These are phyloP conservation scores for Myzus persicae DNA, from an alignment of 1,140 invertebrate species.

Conservation along the genomic window DNA sequence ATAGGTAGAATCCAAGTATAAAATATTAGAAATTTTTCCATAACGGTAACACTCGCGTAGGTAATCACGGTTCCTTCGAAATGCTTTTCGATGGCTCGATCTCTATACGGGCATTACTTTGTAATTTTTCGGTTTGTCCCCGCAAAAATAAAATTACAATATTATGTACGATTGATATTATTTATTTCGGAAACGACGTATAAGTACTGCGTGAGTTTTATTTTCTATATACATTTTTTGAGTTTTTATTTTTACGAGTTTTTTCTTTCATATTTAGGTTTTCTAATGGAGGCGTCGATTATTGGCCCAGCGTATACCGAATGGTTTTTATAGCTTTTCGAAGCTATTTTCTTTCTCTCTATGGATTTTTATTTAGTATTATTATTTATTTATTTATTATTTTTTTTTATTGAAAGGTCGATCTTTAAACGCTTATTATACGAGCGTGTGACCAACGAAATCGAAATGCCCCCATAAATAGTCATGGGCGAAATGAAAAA, in stretches of 20 bases:
- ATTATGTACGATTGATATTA: background rate
- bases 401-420: conserved; percentile 30
- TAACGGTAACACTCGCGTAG: background rate
- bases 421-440: conserved; percentile 44
- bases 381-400: conserved; percentile 31
- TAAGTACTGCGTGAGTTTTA: background rate
- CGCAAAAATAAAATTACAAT: too few species aligned
- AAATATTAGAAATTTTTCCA: background rate
- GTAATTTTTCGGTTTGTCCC: background rate
- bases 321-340: conserved; percentile 48
- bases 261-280: conserved; percentile 2
- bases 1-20: background rate
- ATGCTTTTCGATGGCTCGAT: background rate
- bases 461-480: conserved; percentile 25
- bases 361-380: conserved; percentile 26
- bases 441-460: background rate
- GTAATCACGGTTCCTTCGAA: background rate
- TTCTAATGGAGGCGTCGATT: conserved; percentile 22
- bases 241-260: conserved; percentile 20
- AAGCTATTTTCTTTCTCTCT: background rate
- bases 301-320: conserved; percentile 10
- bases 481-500: conserved; percentile 7
- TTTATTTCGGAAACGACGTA: background rate
- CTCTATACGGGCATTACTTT: background rate
- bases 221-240: background rate